Base-by-base conservation (phyloP, 2,888 invertebrate genomes). In the Drosophila bunnanda region DNA sequence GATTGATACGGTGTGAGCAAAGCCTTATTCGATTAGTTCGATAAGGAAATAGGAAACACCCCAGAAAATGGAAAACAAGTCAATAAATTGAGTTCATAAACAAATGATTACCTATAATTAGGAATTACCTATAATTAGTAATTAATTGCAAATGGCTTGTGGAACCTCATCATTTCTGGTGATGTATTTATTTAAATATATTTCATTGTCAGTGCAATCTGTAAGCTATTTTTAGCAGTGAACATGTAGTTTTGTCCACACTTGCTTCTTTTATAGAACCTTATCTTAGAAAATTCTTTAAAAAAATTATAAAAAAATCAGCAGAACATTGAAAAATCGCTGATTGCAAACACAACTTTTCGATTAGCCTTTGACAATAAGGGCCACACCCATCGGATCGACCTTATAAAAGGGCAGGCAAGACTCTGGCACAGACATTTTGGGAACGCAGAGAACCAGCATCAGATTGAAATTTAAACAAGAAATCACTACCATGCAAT, bases 321-420 rank as follows among this genome's bases (percentile, higher is more conserved):
- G 17, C n/a, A 4, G 10, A 46, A 56, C 38, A 56, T 50, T 41
- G 32, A 46, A 38, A 66, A 39, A 38, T 41, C 32, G 20, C 32
- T 38, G 38, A 69, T 41, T 39, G 69, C 38, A 53, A 60, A 75
- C 75, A 69, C 73, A 69, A 71, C 57, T 68, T 61, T 70, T 70
- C 56, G 46, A 53, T 71, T 61, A 67, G 22, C 43, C 43, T 56
- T 25, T 53, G 38, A 43, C 28, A 76, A n/a, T 48, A 15, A 10
- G 50, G 8, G 60, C 36, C 71, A 25, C 71, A 74, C 74, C 77
- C 54, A n/a, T n/a, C 10, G 2, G 22, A 17, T 41, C 41, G 25
- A 60, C 48, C 38, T 22, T 71, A 75, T 77, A 77, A 50, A 75
- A 44, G 50, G 55, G 32, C n/a, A 17, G 50, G 13, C 12, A 28